Evolutionary conservation across 2,888 invertebrate species (phyloP).

Genomic region (Julus scanicus): DNA sequence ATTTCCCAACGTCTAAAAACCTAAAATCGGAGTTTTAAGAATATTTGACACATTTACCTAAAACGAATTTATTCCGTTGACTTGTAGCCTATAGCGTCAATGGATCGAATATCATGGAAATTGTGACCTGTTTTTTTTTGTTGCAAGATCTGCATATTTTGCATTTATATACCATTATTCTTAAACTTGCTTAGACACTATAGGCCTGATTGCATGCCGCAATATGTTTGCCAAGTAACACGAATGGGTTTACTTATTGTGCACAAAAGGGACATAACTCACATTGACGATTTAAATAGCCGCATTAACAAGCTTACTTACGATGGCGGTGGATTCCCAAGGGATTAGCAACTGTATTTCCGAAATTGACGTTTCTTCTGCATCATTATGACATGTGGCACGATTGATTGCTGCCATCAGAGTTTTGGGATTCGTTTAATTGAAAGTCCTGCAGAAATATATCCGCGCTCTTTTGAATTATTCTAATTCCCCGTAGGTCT

Average conservation of each 20-base stretch:
- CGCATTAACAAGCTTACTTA: background rate
- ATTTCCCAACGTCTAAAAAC: too few species aligned
- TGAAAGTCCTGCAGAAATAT: constrained; percentile 11
- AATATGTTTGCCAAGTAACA: background rate
- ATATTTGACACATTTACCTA: too few species aligned
- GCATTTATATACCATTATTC: too few species aligned
- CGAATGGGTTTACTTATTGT: background rate
- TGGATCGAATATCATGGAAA: too few species aligned
- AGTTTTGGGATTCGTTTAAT: background rate
- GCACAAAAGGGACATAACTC: background rate
- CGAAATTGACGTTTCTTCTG: background rate
- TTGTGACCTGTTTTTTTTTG: too few species aligned
- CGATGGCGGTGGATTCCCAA: background rate
- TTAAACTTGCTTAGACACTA: too few species aligned
- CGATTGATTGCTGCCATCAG: background rate
- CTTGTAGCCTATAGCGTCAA: too few species aligned
- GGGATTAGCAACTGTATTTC: background rate
- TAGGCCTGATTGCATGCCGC: too few species aligned
- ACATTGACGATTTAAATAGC: background rate
- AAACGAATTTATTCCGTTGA: too few species aligned
- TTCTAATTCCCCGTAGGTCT: background rate
- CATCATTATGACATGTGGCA: background rate
- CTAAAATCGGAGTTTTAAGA: too few species aligned
- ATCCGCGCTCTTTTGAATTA: background rate
- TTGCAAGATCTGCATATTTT: too few species aligned